Evolutionary conservation across 1,140 invertebrate genomes (phyloP), one percentile per base, ranked within the genome.

Genomic region (Drosophila athabasca): DNA sequence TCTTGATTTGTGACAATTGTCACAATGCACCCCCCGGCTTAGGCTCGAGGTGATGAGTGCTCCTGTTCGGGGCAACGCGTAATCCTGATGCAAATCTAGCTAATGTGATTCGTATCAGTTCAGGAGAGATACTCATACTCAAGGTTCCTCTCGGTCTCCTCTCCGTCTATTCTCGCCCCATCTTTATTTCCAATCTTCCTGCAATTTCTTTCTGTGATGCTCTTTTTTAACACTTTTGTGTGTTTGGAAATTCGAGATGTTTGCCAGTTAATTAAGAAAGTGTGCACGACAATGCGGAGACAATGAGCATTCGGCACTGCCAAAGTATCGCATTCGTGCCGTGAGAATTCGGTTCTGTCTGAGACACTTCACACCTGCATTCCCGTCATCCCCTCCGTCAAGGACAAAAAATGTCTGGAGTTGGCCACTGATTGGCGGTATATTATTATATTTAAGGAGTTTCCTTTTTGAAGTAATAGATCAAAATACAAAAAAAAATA

Each of bases 41-140:
- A 79, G 60, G 74, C 26, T 45, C 46, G 46, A 74, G 75, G 50
- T 80, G 72, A 75, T 50, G 62, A 68, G 49, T 57, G 54, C 45
- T 74, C 49, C 45, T 71, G 62, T 54, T 66, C 59, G 48, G 62
- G 19, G 62, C 71, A 71, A 70, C 57, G 66, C 67, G 65, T 83
- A 88, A 88, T 88, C 84, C 71, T 55, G 68, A 73, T 88, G 83
- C 79, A 83, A 79, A 88, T 89, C 83, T 88, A 9, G 43, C 81
- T 85, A 85, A 85, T 85, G 82, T 85, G 82, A 85, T 85, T 78
- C 74, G 17, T 78, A 84, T 84, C 81, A 49, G 43, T 58, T 22
- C 24, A 26, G 35, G 5, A 64, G 13, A 39, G 35, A 39, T 39
- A 39, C 2, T 5, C 11, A 11, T 39, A 39, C 11, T 19, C 35